phyloP scores from a whole-genome alignment of 2,113 vertebrate genomes.

The Canis aureus region DNA sequence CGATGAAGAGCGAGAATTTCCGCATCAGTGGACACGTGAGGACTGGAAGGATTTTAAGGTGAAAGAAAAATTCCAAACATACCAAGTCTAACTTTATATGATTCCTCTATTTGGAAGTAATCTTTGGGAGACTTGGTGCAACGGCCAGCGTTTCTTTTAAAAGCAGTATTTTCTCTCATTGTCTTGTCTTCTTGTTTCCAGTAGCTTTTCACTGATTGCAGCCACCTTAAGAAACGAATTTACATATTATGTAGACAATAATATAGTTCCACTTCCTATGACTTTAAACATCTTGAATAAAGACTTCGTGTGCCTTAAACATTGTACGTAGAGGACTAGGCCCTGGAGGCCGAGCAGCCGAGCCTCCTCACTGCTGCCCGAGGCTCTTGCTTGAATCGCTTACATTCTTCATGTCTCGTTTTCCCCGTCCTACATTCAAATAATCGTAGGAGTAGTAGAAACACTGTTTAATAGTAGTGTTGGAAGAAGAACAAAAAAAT shows the following conservation, averaged over 20 bases:
- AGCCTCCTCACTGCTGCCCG: not conserved
- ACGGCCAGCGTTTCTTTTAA: not conserved
- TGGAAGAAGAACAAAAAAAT: not conserved
- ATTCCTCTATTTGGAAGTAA: constrained; percentile 60
- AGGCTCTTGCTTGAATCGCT: not conserved
- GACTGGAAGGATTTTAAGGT: not conserved
- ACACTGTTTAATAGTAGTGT: not conserved
- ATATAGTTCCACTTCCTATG: not conserved
- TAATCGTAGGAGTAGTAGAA: not conserved
- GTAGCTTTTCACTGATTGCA: constrained; percentile 82
- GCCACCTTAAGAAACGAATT: constrained; percentile 64
- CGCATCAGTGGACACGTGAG: not conserved
- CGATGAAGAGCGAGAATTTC: constrained; percentile 45
- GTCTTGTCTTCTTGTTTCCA: constrained; percentile 79
- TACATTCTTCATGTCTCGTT: not conserved
- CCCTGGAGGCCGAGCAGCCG: not conserved
- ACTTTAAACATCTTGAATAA: not conserved
- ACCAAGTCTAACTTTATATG: constrained; percentile 87
- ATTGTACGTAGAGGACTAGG: not conserved
- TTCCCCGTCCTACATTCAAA: not conserved
- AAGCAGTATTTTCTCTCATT: not conserved
- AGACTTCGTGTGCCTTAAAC: not conserved
- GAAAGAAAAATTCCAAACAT: constrained; percentile 43
- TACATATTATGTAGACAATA: not conserved
- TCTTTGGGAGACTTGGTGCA: not conserved